Conservation (phyloP, 2,113 vertebrate species). For the Acrocephalus arundinaceus region DNA sequence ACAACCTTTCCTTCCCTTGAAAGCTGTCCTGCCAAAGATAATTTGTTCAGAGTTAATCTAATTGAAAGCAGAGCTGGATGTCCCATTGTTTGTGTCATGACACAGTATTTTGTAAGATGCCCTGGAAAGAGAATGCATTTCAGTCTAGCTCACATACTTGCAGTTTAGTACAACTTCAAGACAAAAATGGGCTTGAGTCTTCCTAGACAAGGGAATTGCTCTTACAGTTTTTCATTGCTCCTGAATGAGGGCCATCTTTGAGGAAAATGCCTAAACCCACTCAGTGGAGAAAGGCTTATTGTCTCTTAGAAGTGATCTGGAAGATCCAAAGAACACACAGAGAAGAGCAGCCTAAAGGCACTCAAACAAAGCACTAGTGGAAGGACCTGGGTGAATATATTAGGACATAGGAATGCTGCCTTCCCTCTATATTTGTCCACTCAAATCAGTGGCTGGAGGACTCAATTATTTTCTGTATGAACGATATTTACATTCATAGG, state of each 20-base stretch:
- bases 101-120: background rate
- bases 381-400: background rate
- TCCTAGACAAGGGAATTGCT: background rate
- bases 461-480: constrained; percentile 3
- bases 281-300: background rate
- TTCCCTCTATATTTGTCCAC: constrained; percentile 17
- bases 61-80: background rate
- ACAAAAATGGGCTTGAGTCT: background rate
- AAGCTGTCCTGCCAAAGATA: background rate
- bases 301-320: background rate
- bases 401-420: background rate
- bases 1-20: background rate
- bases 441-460: background rate
- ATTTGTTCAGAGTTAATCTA: background rate
- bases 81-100: background rate
- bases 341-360: background rate
- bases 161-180: background rate
- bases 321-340: background rate
- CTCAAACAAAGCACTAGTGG: background rate
- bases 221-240: background rate
- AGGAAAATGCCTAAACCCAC: background rate
- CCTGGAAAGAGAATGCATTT: background rate
- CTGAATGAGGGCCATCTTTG: background rate
- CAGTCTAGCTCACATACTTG: background rate
- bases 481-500: background rate